These are phyloP conservation scores for human DNA, from an alignment of 2,113 vertebrate genomes.

Conservation along the genomic window DNA sequence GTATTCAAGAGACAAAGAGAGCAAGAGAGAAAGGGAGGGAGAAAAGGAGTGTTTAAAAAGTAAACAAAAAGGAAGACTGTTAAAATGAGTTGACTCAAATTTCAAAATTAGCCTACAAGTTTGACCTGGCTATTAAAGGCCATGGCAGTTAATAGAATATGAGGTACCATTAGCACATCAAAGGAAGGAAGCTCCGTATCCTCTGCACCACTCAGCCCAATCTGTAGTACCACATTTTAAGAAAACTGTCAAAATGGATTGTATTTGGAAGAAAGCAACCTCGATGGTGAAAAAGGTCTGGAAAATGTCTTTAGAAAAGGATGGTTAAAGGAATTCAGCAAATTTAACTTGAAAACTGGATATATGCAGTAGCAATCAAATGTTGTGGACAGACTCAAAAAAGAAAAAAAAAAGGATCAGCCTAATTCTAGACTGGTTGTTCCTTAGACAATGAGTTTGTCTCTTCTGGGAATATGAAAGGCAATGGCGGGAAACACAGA, in stretches of 20 bases:
- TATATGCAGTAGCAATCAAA: neutral
- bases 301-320: neutral
- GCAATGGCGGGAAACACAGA: neutral
- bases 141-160: neutral
- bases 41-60: neutral
- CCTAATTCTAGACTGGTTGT: neutral
- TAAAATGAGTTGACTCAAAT: constrained; percentile 2
- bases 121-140: neutral
- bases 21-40: no score
- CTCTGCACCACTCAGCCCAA: neutral
- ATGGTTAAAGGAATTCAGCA: neutral
- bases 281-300: neutral
- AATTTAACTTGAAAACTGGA: neutral
- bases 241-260: neutral
- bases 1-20: neutral
- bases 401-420: neutral
- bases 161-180: neutral
- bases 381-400: neutral
- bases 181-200: neutral
- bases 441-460: neutral
- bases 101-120: neutral
- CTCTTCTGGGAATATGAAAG: neutral
- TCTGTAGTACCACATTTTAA: neutral
- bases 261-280: neutral
- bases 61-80: neutral